Base-by-base conservation (phyloP, 2,113 vertebrate species). In the Tyrannus savana region DNA sequence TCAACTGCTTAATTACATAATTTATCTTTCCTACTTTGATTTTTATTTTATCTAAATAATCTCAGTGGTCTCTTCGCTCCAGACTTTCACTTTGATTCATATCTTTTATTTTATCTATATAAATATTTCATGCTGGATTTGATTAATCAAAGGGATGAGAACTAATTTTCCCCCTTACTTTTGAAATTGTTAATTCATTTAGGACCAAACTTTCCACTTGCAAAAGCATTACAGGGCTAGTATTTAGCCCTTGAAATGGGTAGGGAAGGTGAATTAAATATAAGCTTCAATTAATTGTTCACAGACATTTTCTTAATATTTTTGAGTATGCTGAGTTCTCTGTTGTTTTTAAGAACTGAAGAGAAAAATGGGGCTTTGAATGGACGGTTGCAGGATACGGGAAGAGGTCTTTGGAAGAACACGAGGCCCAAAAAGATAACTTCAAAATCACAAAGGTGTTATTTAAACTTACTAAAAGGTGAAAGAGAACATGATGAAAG, bases 11-110 rank as follows among this genome's bases (percentile, higher is more conserved):
- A 92, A 91, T 88, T 64, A 39, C 33, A 15, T 82, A 81, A 84
- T 89, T 94, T 89, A 53, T 93, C 28, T 90, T 89, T 87, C 80
- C 76, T 91, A 13, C 22, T 93, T 84, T 88, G 52, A 77, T 92
- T 96, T 89, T 95, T 91, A 67, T 95, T 96, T 91, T 84, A 75
- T 60, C 46, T 81, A 88, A 93, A 88, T 87, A 82, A 84, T 79
- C 39, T 41, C 60, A 64, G 59, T 90, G 55, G 28, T 83, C 46
- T 94, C 53, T 83, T 90, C 73, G 52, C 47, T 81, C 60, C 42
- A 59, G 79, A 87, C 19, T 53, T 93, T 79, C 49, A 77, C 50
- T 89, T 93, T 96, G 84, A 95, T 92, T 86, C 23, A 92, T 88
- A 85, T 73, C 21, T 90, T 82, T 95, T 95, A 83, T 91, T 95